phyloP scores from a whole-genome alignment of 2,888 invertebrate species.

The Steinernema scapterisci region DNA sequence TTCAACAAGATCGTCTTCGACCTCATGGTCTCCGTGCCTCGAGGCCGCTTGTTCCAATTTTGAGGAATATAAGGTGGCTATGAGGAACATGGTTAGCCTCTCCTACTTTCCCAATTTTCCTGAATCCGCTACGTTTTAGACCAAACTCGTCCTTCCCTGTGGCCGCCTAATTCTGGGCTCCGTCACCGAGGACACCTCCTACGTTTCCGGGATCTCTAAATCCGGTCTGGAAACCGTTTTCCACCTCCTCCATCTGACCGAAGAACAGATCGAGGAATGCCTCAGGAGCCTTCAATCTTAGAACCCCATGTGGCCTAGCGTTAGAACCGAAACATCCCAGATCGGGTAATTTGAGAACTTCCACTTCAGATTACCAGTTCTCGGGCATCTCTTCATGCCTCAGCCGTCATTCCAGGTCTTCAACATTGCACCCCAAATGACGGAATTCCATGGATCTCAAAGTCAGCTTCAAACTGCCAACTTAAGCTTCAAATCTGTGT shows the following conservation, averaged over 20 bases:
- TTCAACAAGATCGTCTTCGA: constrained; percentile 44
- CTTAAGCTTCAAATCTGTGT: too few species aligned
- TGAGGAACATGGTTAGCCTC: constrained; percentile 58
- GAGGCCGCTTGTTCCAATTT: constrained; percentile 59
- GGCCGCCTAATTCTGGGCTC: constrained; percentile 60
- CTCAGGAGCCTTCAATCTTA: too few species aligned
- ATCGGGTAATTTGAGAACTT: too few species aligned
- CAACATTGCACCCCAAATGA: too few species aligned
- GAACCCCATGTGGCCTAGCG: too few species aligned
- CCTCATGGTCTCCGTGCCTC: constrained; percentile 57
- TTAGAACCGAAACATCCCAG: too few species aligned
- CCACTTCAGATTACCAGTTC: too few species aligned
- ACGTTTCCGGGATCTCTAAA: constrained; percentile 52
- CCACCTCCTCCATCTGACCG: constrained; percentile 54
- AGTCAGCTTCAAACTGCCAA: too few species aligned
- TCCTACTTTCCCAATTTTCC: too few species aligned
- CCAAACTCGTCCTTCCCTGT: constrained; percentile 51
- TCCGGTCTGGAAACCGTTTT: constrained; percentile 51
- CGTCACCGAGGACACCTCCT: constrained; percentile 59
- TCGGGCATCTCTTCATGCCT: too few species aligned
- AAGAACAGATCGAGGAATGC: constrained; percentile 48
- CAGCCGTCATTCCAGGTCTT: too few species aligned
- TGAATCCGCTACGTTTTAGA: neutral
- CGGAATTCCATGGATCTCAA: too few species aligned
- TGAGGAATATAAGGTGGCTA: constrained; percentile 53